Conservation (phyloP, 1,140 invertebrate genomes). For the Forficula auricularia region DNA sequence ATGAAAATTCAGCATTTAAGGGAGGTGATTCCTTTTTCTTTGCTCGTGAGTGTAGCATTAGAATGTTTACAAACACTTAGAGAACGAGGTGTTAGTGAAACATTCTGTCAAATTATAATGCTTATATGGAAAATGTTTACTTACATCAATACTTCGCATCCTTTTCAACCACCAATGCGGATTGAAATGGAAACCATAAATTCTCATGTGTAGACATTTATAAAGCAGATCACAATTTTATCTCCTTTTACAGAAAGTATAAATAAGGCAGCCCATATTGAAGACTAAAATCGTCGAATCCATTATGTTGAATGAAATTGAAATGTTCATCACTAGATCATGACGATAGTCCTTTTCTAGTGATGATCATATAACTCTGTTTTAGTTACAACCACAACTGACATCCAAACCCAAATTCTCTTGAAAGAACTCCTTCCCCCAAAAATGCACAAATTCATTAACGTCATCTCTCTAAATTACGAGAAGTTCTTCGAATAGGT, state of each 20-base stretch:
- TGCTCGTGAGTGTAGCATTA: too few relatives aligned
- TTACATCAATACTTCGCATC: slow-evolving; percentile 95
- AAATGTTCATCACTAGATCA: slow-evolving; percentile 92
- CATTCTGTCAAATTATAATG: too few relatives aligned
- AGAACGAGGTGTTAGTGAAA: too few relatives aligned
- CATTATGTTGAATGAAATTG: slow-evolving; percentile 98
- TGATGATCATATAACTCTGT: slow-evolving; percentile 91
- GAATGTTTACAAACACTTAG: too few relatives aligned
- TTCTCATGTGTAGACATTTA: slow-evolving; percentile 95
- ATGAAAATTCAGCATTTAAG: too few relatives aligned
- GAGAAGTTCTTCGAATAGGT: slow-evolving; percentile 59
- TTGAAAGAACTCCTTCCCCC: slow-evolving; percentile 74
- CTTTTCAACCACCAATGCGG: slow-evolving; percentile 94
- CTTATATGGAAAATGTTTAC: too few relatives aligned
- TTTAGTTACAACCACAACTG: slow-evolving; percentile 95
- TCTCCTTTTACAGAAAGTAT: slow-evolving; percentile 98
- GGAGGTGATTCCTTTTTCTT: too few relatives aligned
- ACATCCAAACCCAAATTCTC: slow-evolving; percentile 91
- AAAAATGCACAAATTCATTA: slow-evolving; percentile 53
- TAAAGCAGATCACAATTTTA: slow-evolving; percentile 97
- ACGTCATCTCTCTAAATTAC: slow-evolving; percentile 57
- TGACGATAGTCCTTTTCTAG: slow-evolving; percentile 85
- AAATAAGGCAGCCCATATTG: slow-evolving; percentile 91
- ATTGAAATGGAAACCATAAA: slow-evolving; percentile 91
- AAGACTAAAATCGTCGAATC: slow-evolving; percentile 89